These are phyloP conservation scores for Ancistrus triradiatus DNA, from an alignment of 2,113 vertebrate genomes.

Conservation along the genomic window DNA sequence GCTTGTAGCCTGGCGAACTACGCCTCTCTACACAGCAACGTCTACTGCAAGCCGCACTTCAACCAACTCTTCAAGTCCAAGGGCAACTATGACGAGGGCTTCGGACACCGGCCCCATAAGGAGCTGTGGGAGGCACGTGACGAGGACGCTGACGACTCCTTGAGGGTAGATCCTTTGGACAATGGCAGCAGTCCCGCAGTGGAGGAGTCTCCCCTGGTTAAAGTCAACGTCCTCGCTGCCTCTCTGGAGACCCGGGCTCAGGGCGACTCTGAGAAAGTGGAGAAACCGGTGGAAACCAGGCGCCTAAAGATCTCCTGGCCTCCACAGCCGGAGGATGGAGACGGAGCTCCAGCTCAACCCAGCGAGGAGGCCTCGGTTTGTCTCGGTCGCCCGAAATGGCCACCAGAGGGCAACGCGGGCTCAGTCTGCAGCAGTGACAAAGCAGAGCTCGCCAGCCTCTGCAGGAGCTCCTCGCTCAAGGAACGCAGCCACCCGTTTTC, in stretches of 20 bases:
- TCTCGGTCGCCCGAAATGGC: constrained; percentile 83
- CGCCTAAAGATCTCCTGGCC: constrained; percentile 92
- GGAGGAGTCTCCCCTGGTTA: constrained; percentile 87
- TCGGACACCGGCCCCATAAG: constrained; percentile 91
- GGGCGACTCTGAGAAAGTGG: constrained; percentile 18
- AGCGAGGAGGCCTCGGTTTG: constrained; percentile 69
- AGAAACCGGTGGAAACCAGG: constrained; percentile 76
- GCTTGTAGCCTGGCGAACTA: constrained; percentile 81
- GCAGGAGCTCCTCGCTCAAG: constrained; percentile 79
- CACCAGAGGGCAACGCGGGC: constrained; percentile 79
- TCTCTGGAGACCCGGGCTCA: constrained; percentile 84
- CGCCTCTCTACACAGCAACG: constrained; percentile 84
- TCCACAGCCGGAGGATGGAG: constrained; percentile 61
- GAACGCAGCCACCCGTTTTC: constrained; percentile 84
- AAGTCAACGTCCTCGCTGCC: constrained; percentile 84
- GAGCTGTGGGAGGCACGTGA: constrained; percentile 82
- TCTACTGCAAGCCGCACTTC: constrained; percentile 97
- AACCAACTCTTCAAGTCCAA: constrained; percentile 96
- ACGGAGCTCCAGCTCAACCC: constrained; percentile 37
- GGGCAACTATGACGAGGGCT: constrained; percentile 98
- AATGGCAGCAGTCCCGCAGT: constrained; percentile 72
- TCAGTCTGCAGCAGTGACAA: constrained; percentile 64
- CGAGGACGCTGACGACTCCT: constrained; percentile 65
- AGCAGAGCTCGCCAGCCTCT: constrained; percentile 71
- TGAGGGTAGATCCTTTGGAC: constrained; percentile 47